Evolutionary conservation across 2,888 invertebrate species (phyloP).

Genomic region (Thereva unica): DNA sequence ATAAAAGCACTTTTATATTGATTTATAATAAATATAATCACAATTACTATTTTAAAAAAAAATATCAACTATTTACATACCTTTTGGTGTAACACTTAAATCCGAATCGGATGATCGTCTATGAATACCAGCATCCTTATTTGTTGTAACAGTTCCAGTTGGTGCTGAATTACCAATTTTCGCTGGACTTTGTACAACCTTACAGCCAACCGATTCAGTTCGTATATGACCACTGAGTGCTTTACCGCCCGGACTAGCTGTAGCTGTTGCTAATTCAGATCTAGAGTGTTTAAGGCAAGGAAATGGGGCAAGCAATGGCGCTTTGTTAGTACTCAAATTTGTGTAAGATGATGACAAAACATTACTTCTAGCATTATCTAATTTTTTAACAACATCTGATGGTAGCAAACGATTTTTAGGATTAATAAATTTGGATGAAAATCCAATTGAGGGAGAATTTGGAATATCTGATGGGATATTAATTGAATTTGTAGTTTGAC

Average conservation of each 20-base stretch:
- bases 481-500: slow-evolving; percentile 13
- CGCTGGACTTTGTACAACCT: slow-evolving; percentile 62
- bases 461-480: slow-evolving; percentile 6
- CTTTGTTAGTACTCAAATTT: slow-evolving; percentile 50
- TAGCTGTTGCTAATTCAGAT: slow-evolving; percentile 40
- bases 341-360: slow-evolving; percentile 42
- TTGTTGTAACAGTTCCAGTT: slow-evolving; percentile 52
- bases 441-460: slow-evolving; percentile 1
- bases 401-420: slow-evolving; percentile 13
- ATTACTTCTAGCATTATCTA: slow-evolving; percentile 51
- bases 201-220: not conserved
- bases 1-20: not conserved
- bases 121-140: slow-evolving; percentile 63
- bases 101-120: slow-evolving; percentile 92
- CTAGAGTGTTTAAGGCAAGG: slow-evolving; percentile 49
- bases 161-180: slow-evolving; percentile 52
- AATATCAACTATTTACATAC: slow-evolving; percentile 60
- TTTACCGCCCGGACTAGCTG: slow-evolving; percentile 32
- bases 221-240: not conserved
- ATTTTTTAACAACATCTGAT: not conserved
- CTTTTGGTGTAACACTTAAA: slow-evolving; percentile 90
- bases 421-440: slow-evolving; percentile 1
- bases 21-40: not conserved
- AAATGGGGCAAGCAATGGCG: slow-evolving; percentile 59
- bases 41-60: slow-evolving; percentile 1